Conservation (phyloP, 2,888 invertebrate genomes). For the Drosophila siamana region DNA sequence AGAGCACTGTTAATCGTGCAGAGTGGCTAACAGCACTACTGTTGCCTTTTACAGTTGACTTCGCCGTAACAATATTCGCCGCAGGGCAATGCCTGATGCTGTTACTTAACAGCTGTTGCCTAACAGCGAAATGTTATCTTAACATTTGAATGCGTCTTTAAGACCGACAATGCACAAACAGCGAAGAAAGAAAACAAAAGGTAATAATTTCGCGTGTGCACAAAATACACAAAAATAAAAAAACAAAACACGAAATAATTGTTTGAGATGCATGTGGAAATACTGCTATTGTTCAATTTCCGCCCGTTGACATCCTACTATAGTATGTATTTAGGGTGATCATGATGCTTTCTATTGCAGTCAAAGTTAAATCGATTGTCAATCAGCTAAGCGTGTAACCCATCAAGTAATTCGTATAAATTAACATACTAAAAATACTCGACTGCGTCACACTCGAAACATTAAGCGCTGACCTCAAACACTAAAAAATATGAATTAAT, state of each 20-base stretch:
- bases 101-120: neutral
- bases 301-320: slow-evolving; percentile 37
- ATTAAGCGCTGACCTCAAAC: slow-evolving; percentile 47
- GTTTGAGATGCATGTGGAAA: slow-evolving; percentile 41
- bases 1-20: neutral
- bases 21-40: neutral
- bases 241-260: slow-evolving; percentile 12
- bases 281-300: slow-evolving; percentile 39
- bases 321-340: slow-evolving; percentile 4
- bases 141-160: slow-evolving; percentile 1
- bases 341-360: slow-evolving; percentile 10
- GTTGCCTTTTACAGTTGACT: neutral
- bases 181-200: neutral
- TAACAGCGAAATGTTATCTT: neutral
- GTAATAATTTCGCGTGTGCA: slow-evolving; percentile 1
- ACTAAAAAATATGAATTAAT: slow-evolving; percentile 32
- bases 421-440: slow-evolving; percentile 19
- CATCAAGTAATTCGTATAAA: slow-evolving; percentile 22
- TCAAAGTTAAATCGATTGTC: slow-evolving; percentile 17
- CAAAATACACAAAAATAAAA: slow-evolving; percentile 7
- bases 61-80: too few species aligned
- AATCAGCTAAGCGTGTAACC: slow-evolving; percentile 15
- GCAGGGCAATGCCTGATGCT: neutral
- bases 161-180: slow-evolving; percentile 1
- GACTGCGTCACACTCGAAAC: slow-evolving; percentile 8